Evolutionary conservation across 1,140 invertebrate genomes (phyloP).

Genomic region (Cheumatopsyche charites): DNA sequence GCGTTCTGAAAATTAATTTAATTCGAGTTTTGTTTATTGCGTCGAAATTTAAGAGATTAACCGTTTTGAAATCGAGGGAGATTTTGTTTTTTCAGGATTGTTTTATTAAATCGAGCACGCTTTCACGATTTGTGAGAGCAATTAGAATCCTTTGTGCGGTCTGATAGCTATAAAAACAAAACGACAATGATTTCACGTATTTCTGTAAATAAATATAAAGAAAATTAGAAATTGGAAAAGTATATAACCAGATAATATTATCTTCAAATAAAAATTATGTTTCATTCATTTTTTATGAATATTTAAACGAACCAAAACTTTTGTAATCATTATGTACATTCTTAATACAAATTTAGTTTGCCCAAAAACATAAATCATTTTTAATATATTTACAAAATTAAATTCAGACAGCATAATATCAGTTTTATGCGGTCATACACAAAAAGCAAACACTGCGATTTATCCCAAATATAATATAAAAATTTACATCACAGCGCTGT

Average conservation of each 20-base stretch:
- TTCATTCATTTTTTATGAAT: too few species aligned
- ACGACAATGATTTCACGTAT: not conserved
- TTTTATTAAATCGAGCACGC: conserved; percentile 24
- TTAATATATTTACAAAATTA: not conserved
- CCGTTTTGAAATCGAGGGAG: too few species aligned
- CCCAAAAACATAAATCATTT: not conserved
- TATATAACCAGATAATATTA: not conserved
- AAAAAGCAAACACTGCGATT: not conserved
- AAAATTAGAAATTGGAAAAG: not conserved
- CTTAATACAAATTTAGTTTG: too few species aligned
- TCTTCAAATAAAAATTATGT: too few species aligned
- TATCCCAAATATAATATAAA: not conserved
- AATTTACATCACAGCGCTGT: not conserved
- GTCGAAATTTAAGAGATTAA: conserved; percentile 23
- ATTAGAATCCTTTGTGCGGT: conserved; percentile 21
- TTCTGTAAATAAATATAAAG: not conserved
- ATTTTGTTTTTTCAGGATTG: not conserved
- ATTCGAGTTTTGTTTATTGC: too few species aligned
- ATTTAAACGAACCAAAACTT: too few species aligned
- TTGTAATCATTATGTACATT: too few species aligned
- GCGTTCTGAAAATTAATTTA: too few species aligned
- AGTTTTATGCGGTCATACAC: not conserved
- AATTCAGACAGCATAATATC: not conserved
- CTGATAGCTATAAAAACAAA: conserved; percentile 14
- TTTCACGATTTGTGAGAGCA: conserved; percentile 24